phyloP scores from a whole-genome alignment of 2,113 vertebrate genomes.

The Epinephelus moara region DNA sequence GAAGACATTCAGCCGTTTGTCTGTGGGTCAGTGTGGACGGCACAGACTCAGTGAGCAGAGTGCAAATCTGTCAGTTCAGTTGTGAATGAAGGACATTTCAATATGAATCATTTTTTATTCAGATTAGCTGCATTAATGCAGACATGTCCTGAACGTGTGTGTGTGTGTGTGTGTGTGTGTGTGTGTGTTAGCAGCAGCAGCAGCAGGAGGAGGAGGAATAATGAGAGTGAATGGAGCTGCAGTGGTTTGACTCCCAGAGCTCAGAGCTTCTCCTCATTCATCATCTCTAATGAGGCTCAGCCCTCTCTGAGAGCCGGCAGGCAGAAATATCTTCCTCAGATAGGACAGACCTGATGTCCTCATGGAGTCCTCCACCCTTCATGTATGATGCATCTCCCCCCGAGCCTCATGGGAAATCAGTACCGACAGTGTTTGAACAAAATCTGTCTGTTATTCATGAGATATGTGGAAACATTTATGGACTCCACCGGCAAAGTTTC shows the following conservation, averaged over 20 bases:
- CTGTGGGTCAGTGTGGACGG: no score
- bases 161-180: no score
- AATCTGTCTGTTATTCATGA: neutral
- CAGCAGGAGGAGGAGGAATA: no score
- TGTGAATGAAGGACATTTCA: neutral
- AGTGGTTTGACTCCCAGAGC: neutral
- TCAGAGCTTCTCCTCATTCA: conserved; percentile 35
- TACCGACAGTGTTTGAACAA: neutral
- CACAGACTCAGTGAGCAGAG: no score
- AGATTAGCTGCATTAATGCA: neutral
- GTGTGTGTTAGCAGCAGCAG: no score
- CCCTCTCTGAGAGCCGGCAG: conserved; percentile 19
- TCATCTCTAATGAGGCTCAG: conserved; percentile 59
- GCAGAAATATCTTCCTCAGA: conserved; percentile 5
- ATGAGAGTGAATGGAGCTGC: neutral
- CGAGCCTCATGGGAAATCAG: conserved; percentile 48
- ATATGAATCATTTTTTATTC: neutral
- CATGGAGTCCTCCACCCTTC: conserved; percentile 2
- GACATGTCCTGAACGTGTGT: neutral
- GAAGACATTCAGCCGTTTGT: no score
- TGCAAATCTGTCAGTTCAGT: no score
- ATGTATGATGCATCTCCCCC: conserved; percentile 14
- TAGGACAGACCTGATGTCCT: neutral
- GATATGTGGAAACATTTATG: neutral
- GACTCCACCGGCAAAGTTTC: neutral